Percentiles rank a stretch among this genome's conserved stretches.
Conservation (phyloP, 2,113 vertebrate genomes). For the Colinus virginianus region DNA sequence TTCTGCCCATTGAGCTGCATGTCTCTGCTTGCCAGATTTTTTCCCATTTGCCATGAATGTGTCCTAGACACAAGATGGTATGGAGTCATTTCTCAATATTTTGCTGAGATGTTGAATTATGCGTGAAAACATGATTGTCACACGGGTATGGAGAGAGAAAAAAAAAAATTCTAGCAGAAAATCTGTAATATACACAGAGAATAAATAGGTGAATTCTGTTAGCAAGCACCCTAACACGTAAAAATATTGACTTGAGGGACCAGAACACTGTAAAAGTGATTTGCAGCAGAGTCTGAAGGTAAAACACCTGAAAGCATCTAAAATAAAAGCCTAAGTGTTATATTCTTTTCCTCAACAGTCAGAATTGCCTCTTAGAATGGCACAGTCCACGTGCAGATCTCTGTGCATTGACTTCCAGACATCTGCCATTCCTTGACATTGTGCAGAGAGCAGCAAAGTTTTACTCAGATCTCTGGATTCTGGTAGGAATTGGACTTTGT, state of each 20-base stretch:
- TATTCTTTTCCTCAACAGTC: neutral
- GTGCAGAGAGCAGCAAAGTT: neutral
- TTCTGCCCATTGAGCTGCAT: neutral
- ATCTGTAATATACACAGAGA: neutral
- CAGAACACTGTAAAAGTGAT: fast-evolving
- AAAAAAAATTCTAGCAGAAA: neutral
- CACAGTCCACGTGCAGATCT: neutral
- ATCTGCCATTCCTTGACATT: neutral
- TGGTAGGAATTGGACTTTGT: neutral
- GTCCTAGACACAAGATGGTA: neutral
- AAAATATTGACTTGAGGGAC: neutral
- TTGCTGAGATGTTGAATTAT: neutral
- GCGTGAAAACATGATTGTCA: neutral
- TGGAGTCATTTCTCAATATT: neutral
- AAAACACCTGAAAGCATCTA: neutral
- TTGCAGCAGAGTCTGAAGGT: neutral
- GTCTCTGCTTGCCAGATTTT: neutral
- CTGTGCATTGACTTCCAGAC: neutral
- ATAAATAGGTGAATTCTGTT: neutral
- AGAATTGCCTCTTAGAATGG: neutral
- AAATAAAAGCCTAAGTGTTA: neutral
- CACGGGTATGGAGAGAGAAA: neutral
- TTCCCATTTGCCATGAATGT: neutral
- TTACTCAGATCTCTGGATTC: neutral
- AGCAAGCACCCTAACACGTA: neutral